Percentiles rank a stretch among this genome's conserved stretches.
These are phyloP conservation scores for Mylabris phalerata DNA, from an alignment of 1,140 invertebrate genomes.

Conservation along the genomic window DNA sequence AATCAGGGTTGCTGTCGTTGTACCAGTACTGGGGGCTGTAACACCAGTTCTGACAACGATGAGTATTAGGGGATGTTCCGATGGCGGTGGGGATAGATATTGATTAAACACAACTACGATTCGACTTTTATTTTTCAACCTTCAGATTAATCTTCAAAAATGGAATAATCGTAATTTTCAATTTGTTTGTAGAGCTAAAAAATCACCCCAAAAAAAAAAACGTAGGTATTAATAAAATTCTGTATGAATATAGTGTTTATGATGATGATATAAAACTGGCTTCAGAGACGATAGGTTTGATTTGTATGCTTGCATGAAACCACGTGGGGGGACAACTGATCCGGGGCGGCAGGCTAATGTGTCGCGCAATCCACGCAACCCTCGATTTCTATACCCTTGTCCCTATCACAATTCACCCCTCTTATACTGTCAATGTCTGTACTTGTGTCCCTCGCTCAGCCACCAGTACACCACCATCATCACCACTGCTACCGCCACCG, in stretches of 20 bases:
- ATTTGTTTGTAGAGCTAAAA: too few relatives aligned
- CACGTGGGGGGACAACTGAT: conserved; percentile 9
- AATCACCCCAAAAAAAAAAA: too few relatives aligned
- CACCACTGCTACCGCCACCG: conserved; percentile 1
- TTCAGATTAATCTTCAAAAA: too few relatives aligned
- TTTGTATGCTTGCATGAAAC: conserved; percentile 21
- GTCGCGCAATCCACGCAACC: conserved; percentile 21
- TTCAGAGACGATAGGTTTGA: conserved; percentile 23
- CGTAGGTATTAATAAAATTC: too few relatives aligned
- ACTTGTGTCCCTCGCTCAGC: too few relatives aligned
- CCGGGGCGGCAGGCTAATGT: conserved; percentile 21
- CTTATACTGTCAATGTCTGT: too few relatives aligned
- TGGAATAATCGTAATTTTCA: too few relatives aligned
- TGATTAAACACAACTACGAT: conserved; percentile 26
- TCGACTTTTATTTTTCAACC: neutral
- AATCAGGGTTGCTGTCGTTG: conserved; percentile 30
- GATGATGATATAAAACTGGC: conserved; percentile 12
- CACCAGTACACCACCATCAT: neutral
- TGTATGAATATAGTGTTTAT: neutral
- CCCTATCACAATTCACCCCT: conserved; percentile 1
- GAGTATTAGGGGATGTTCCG: conserved; percentile 4
- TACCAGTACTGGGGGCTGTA: conserved; percentile 23
- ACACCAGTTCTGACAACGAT: neutral
- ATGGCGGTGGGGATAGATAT: conserved; percentile 17
- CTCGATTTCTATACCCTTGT: neutral